A percentile compares a stretch with the other conserved stretches of the same genome.
Conservation (phyloP, 2,113 vertebrate species). For the Dolichallabes microphthalmus region DNA sequence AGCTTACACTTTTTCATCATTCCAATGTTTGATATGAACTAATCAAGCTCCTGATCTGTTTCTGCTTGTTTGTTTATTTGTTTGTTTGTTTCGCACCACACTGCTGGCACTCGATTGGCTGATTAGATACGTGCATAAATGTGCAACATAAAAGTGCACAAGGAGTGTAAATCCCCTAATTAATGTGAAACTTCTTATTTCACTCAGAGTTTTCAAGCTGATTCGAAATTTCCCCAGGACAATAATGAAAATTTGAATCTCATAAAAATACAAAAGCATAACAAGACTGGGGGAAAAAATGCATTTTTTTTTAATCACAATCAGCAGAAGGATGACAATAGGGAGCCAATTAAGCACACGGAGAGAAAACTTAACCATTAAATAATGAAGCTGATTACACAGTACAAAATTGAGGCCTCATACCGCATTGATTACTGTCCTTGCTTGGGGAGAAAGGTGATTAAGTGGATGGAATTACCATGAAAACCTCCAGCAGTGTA, state of each 20-base stretch:
- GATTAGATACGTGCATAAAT: not conserved
- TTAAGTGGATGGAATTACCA: slow-evolving; percentile 23
- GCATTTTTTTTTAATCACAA: not conserved
- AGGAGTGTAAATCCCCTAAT: not conserved
- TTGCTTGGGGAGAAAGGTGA: not conserved
- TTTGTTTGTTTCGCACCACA: not conserved
- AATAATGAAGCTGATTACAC: not conserved
- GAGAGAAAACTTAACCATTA: slow-evolving; percentile 3
- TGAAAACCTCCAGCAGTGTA: slow-evolving; percentile 52
- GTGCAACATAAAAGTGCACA: not conserved
- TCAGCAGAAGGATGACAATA: not conserved
- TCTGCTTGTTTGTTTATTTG: not conserved
- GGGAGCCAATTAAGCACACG: not conserved
- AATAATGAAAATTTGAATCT: slow-evolving; percentile 2
- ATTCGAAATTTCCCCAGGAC: not conserved
- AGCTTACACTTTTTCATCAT: not conserved
- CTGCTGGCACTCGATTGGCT: not conserved
- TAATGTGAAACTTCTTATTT: not conserved
- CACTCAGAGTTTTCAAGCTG: not conserved
- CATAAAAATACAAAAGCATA: not conserved
- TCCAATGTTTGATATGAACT: not conserved
- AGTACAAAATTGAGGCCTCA: not conserved
- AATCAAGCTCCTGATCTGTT: not conserved
- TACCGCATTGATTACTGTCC: not conserved
- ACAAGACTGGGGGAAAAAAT: no score